Evolutionary conservation across 2,797 vertebrate genomes (phyloP), one percentile per base, ranked within the genome.

Genomic region (Sternarchorhynchus goeldii): DNA sequence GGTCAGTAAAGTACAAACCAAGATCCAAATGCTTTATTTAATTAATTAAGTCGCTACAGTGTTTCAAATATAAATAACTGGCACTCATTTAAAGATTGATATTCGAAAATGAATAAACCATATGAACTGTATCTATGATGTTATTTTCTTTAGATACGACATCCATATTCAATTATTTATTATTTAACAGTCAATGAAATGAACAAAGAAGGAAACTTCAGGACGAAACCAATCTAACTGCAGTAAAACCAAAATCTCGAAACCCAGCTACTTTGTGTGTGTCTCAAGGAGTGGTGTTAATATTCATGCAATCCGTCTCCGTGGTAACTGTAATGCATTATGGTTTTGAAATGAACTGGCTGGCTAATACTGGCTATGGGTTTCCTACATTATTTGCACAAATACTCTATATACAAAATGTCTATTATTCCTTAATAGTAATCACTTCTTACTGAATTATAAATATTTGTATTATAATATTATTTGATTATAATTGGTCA

Each of bases 21-120:
- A 72, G 53, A 50, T 41, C 76, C 31, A 32, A 79, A 31, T 67
- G 80, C 83, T 75, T 70, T 77, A 5, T 90, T 90, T 89, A 89
- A 5, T 68, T 6, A 75, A 17, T 56, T 36, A 74, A 29, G 18
- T 20, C 41, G 4, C 17, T 20, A 17, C 12, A 66, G 21, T 25
- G 10, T 36, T 8, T 66, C 8, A 66, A 66, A 25, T 66, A 21
- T 39, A 1, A 65, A 65, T 65, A 34, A 45, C 10, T 16, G 20
- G 3, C 36, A 66, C 10, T 66, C 36, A 18, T 66, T 45, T 29
- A 12, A 34, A 39, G 18, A 12, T 50, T 50, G 17, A 31, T 68
- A 8, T 68, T 68, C 10, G 53, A 21, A 17, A 16, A 31, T 31
- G 12, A 45, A 67, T 66, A 45, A 50, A 68, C 14, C 45, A 50